Conservation (phyloP, 2,113 vertebrate species). For the Corydoras maculifer region DNA sequence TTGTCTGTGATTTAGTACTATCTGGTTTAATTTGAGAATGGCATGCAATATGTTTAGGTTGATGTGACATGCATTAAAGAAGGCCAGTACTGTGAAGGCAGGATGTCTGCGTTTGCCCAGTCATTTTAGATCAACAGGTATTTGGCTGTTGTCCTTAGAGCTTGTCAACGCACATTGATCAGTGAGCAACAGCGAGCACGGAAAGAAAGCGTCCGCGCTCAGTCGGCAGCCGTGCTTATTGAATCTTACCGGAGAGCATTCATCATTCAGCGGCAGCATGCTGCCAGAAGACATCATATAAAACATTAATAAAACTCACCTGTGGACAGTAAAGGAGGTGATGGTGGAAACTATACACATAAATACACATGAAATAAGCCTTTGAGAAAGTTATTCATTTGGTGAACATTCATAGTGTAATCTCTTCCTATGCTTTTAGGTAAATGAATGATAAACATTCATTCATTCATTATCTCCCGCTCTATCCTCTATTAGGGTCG, state of each 20-base stretch:
- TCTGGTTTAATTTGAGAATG: not conserved
- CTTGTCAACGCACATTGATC: constrained; percentile 50
- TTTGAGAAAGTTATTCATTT: constrained; percentile 44
- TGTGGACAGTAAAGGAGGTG: constrained; percentile 29
- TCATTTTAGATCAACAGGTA: constrained; percentile 24
- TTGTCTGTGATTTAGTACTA: not conserved
- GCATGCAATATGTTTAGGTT: constrained; percentile 7
- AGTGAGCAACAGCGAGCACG: constrained; percentile 23
- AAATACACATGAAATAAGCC: constrained; percentile 31
- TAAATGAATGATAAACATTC: too few relatives aligned
- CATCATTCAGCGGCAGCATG: constrained; percentile 53
- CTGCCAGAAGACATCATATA: constrained; percentile 43
- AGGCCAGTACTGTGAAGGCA: constrained; percentile 7
- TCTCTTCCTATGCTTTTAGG: too few relatives aligned
- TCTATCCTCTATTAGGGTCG: too few relatives aligned
- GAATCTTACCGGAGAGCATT: constrained; percentile 57
- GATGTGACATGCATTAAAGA: constrained; percentile 6
- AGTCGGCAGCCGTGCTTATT: constrained; percentile 51
- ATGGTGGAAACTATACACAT: constrained; percentile 24
- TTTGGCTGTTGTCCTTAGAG: constrained; percentile 34
- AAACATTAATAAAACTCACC: constrained; percentile 58
- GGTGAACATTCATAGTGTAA: constrained; percentile 6
- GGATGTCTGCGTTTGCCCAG: constrained; percentile 14
- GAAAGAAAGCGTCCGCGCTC: constrained; percentile 5
- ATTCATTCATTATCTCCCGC: too few relatives aligned